Evolutionary conservation across 2,888 invertebrate genomes (phyloP), one percentile per base, ranked within the genome.

Genomic region (Chaetoderma sp.): DNA sequence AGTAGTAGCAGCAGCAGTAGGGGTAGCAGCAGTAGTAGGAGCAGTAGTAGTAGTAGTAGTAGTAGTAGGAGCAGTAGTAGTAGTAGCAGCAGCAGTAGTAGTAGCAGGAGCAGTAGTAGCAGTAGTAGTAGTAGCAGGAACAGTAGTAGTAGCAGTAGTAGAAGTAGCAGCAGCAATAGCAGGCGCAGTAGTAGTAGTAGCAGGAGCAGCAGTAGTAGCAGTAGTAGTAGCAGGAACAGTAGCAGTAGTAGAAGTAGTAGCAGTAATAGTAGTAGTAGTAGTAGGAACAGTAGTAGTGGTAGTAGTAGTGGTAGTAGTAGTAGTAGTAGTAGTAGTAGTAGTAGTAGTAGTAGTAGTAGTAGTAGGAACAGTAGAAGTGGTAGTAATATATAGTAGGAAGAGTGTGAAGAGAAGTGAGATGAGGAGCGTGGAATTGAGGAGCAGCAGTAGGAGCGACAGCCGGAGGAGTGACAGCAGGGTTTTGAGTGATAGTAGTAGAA

Each of bases 241-340:
- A 63, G 63, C 65, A 63, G 63, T 63, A 63, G 63, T 65, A 63
- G 49, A 65, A 64, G 63, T 63, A 63, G 63, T 65, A 65, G 65
- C 65, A 63, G 65, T 65, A 65, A 63, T 65, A 65, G 65, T 65
- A 56, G 65, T 65, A 64, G 65, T 65, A 56, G 65, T 65, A 65
- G 65, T 64, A 65, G 65, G 55, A 65, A 56, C 56, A 65, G 63
- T 63, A 65, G 65, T 65, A 44, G 63, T 64, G 57, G 56, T 65
- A 63, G 65, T 44, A 45, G 63, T 65, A 45, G 63, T 64, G 56
- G 63, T 65, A 63, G 65, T 42, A 45, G 63, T 65, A 63, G 63
- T 65, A 49, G n/a, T n/a, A n/a, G n/a, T n/a, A n/a, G n/a, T n/a
- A n/a, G n/a, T n/a, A n/a, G n/a, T n/a, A n/a, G n/a, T 56, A 56